Percentiles rank a stretch among this genome's conserved stretches.
These are phyloP conservation scores for Rhorus exstirpatorius DNA, from an alignment of 2,888 invertebrate genomes.

Conservation along the genomic window DNA sequence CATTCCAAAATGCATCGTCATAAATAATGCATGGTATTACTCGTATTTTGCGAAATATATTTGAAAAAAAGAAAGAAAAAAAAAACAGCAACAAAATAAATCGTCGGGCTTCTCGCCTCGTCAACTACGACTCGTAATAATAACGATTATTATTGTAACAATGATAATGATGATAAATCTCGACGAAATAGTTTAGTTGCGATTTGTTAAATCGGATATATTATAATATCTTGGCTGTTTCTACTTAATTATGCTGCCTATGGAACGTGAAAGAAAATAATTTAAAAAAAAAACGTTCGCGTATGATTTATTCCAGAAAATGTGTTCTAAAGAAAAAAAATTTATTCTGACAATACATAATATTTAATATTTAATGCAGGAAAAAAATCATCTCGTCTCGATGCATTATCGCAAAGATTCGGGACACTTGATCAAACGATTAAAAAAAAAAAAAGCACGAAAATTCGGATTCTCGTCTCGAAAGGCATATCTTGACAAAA, in stretches of 20 bases:
- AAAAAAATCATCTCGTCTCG: constrained; percentile 14
- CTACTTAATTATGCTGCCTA: constrained; percentile 56
- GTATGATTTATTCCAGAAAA: constrained; percentile 38
- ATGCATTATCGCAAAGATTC: constrained; percentile 14
- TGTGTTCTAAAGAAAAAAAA: constrained; percentile 53
- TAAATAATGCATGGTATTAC: no score
- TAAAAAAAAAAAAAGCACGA: constrained; percentile 13
- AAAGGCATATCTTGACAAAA: constrained; percentile 48
- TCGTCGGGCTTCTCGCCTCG: background rate
- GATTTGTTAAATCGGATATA: constrained; percentile 44
- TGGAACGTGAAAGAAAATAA: constrained; percentile 37
- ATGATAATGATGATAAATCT: constrained; percentile 41
- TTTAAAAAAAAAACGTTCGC: constrained; percentile 33
- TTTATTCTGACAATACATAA: constrained; percentile 67
- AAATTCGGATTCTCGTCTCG: constrained; percentile 5
- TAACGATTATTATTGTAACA: constrained; percentile 4
- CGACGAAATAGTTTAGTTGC: constrained; percentile 40
- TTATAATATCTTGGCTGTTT: constrained; percentile 57
- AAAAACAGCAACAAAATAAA: no score
- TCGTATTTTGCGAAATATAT: no score
- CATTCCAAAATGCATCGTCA: constrained; percentile 10
- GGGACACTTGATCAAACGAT: constrained; percentile 39
- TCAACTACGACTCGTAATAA: constrained; percentile 17
- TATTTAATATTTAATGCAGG: constrained; percentile 40
- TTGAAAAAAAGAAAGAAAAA: no score